Percentiles rank a stretch among this genome's conserved stretches.
Conservation (phyloP, 2,113 vertebrate genomes). For the Phaethornis superciliosus region DNA sequence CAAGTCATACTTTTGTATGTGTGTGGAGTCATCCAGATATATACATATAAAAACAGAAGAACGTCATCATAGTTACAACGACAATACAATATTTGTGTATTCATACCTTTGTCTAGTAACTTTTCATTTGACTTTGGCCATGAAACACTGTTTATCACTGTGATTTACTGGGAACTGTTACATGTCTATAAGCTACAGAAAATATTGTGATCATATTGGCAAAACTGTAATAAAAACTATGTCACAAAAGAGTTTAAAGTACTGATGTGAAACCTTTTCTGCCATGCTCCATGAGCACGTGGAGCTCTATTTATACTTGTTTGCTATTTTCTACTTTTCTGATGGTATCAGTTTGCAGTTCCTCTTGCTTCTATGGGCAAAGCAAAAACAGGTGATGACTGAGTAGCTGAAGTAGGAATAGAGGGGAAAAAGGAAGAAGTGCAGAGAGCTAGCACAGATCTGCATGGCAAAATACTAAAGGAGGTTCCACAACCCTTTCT, state of each 20-base stretch:
- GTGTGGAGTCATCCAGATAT: background rate
- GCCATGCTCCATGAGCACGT: fast-evolving
- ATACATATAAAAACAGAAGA: background rate
- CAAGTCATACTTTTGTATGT: background rate
- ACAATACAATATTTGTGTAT: fast-evolving
- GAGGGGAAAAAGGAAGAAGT: background rate
- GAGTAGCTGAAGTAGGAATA: background rate
- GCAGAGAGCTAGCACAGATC: background rate
- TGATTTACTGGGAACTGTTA: background rate
- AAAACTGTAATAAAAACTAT: background rate
- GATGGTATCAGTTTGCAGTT: background rate
- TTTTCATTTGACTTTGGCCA: background rate
- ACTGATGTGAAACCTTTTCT: background rate
- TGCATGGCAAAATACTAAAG: background rate
- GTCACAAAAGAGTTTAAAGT: background rate
- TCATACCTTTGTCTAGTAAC: background rate
- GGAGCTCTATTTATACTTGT: background rate
- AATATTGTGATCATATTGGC: background rate
- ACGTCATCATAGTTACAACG: background rate
- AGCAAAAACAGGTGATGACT: background rate
- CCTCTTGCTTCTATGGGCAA: background rate
- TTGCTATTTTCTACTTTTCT: background rate
- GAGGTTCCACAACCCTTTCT: background rate
- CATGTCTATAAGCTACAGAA: background rate
- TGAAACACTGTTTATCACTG: background rate